These are phyloP conservation scores for Poliocrania exsul DNA, from an alignment of 2,797 vertebrate species.

Conservation along the genomic window DNA sequence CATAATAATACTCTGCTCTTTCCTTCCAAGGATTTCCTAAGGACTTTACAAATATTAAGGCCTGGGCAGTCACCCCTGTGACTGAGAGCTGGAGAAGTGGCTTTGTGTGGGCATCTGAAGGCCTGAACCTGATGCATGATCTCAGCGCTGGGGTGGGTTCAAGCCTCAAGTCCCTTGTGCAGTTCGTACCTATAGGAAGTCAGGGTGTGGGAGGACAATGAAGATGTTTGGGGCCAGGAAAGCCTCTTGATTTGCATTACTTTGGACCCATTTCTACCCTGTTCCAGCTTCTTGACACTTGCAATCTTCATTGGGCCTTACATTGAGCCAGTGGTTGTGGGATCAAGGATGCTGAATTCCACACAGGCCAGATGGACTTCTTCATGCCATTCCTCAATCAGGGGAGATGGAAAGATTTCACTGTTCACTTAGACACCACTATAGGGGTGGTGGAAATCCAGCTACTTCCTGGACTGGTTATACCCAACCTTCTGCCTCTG, in stretches of 20 bases:
- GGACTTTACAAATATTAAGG: slow-evolving; percentile 44
- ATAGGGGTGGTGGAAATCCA: not conserved
- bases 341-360: not conserved
- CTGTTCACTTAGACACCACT: not conserved
- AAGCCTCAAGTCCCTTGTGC: not conserved
- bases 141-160: not conserved
- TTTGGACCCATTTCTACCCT: not conserved
- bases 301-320: not conserved
- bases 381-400: not conserved
- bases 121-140: not conserved
- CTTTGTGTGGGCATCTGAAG: slow-evolving; percentile 26
- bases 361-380: not conserved
- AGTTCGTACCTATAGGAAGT: not conserved
- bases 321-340: not conserved
- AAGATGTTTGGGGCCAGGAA: not conserved
- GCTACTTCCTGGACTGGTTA: not conserved
- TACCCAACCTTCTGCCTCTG: not conserved
- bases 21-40: slow-evolving; percentile 41
- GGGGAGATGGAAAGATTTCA: not conserved
- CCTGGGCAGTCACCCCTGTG: not conserved
- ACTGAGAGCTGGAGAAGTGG: not conserved
- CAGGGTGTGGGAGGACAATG: not conserved
- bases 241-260: not conserved
- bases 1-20: slow-evolving; percentile 35
- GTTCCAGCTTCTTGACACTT: not conserved